Evolutionary conservation across 1,140 invertebrate species (phyloP).

Genomic region (Cecropterus lyciades): DNA sequence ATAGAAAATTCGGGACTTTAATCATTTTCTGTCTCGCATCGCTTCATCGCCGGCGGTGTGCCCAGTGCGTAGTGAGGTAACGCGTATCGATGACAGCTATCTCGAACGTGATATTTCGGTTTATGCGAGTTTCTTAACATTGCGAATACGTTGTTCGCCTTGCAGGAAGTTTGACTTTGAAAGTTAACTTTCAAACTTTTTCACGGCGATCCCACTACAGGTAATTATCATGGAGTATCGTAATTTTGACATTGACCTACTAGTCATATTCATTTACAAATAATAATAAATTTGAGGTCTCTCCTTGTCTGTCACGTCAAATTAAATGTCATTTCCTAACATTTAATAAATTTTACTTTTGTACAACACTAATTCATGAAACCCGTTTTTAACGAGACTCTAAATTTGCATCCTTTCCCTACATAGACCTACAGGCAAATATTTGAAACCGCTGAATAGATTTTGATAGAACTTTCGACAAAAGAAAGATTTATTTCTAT

Average conservation of each 20-base stretch:
- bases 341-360: no score
- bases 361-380: no score
- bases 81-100: constrained; percentile 26
- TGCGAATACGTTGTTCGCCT: constrained; percentile 25
- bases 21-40: background rate
- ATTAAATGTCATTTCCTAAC: no score
- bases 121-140: constrained; percentile 30
- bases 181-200: constrained; percentile 32
- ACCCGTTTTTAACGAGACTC: no score
- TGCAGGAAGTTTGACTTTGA: constrained; percentile 25
- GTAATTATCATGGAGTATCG: background rate
- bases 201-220: background rate
- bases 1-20: no score
- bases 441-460: no score
- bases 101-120: constrained; percentile 25
- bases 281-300: no score
- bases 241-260: constrained; percentile 1
- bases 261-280: background rate
- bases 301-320: no score
- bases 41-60: background rate
- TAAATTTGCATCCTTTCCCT: no score
- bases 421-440: no score
- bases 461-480: no score
- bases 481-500: no score
- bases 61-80: constrained; percentile 13